Percentiles rank a stretch among this genome's conserved stretches.
Evolutionary conservation across 2,888 invertebrate genomes (phyloP).

Genomic region (Coelopa pilipes): DNA sequence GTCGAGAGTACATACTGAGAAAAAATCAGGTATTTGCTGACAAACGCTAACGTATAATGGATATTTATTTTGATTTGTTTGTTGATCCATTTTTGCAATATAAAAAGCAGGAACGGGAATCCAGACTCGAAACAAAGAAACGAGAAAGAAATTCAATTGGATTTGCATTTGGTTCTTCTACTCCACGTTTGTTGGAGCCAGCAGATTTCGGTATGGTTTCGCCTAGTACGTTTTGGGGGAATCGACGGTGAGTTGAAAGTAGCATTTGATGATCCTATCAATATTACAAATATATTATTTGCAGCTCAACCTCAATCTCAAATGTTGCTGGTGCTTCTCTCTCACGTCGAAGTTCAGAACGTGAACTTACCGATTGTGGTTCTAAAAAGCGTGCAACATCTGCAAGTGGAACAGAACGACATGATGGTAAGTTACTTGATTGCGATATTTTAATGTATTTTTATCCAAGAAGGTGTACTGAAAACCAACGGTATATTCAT

Average conservation of each 20-base stretch:
- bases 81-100: not conserved
- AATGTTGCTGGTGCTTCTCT: constrained; percentile 86
- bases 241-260: constrained; percentile 72
- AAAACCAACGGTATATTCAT: not conserved
- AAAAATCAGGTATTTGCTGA: constrained; percentile 74
- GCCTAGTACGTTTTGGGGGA: constrained; percentile 78
- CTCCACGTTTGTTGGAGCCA: constrained; percentile 86
- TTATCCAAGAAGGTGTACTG: not conserved
- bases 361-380: constrained; percentile 76
- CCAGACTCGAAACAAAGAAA: constrained; percentile 81
- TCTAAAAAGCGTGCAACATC: constrained; percentile 81
- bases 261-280: not conserved
- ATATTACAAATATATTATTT: not conserved
- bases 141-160: constrained; percentile 80
- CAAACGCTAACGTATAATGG: not conserved
- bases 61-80: constrained; percentile 20
- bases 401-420: constrained; percentile 77
- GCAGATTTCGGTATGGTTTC: constrained; percentile 75
- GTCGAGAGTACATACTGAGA: constrained; percentile 85
- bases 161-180: constrained; percentile 93
- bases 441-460: not conserved
- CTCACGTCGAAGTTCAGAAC: constrained; percentile 85
- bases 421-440: constrained; percentile 69
- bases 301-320: constrained; percentile 87
- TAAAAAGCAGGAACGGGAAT: constrained; percentile 75